These are phyloP conservation scores for Metridium senile DNA, from an alignment of 92 coral and sea anemone species.

Conservation along the genomic window DNA sequence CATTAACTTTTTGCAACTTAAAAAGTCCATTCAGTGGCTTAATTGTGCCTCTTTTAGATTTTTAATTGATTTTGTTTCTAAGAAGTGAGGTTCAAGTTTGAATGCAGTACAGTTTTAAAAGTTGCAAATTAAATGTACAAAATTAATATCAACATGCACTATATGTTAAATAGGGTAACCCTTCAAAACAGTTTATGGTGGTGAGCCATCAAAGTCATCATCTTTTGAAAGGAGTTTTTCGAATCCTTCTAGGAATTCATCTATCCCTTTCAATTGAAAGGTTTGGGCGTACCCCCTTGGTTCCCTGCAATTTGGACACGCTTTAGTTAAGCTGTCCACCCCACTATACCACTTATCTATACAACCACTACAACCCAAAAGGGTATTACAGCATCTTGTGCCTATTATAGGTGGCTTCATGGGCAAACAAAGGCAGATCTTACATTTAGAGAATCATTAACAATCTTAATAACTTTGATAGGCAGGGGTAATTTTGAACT, in stretches of 20 bases:
- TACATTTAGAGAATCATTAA: slow-evolving; percentile 45
- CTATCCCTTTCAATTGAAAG: slow-evolving; percentile 37
- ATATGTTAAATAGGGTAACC: too few species aligned
- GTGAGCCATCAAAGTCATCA: too few species aligned
- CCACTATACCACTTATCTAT: slow-evolving; percentile 38
- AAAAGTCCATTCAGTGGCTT: too few species aligned
- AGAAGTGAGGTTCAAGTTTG: too few species aligned
- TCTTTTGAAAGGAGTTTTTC: slow-evolving; percentile 28
- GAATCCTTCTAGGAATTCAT: slow-evolving; percentile 36
- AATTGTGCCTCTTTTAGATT: too few species aligned
- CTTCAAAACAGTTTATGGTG: too few species aligned
- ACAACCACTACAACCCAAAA: slow-evolving; percentile 36
- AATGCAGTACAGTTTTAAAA: too few species aligned
- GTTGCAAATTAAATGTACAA: too few species aligned
- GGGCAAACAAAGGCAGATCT: slow-evolving; percentile 29
- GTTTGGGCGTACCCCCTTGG: slow-evolving; percentile 41
- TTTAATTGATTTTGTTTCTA: too few species aligned
- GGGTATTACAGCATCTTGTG: slow-evolving; percentile 38
- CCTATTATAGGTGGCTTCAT: slow-evolving; percentile 37
- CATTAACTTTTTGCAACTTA: too few species aligned
- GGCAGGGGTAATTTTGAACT: slow-evolving; percentile 18
- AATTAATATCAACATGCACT: too few species aligned
- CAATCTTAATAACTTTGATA: slow-evolving; percentile 22
- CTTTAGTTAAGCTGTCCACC: slow-evolving; percentile 32
- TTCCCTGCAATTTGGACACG: slow-evolving; percentile 29